A percentile compares a stretch with the other conserved stretches of the same genome.
Conservation (phyloP, 2,888 invertebrate species). For the Clostera curtula region DNA sequence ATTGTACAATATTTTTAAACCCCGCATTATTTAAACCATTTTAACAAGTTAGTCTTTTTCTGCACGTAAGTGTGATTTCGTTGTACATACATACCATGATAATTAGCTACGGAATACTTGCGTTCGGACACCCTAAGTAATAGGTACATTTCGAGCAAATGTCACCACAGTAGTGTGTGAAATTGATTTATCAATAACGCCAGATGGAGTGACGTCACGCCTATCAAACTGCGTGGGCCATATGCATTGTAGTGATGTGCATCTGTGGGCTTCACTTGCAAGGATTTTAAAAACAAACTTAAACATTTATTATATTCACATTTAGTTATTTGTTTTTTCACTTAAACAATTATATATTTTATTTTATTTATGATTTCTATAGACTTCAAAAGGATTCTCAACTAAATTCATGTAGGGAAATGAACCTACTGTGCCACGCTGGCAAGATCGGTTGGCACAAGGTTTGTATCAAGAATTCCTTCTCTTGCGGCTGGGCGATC, state of each 20-base stretch:
- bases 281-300: neutral
- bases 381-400: too few relatives aligned
- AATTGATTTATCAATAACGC: conserved; percentile 36
- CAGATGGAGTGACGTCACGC: conserved; percentile 38
- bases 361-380: too few relatives aligned
- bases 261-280: neutral
- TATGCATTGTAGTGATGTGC: conserved; percentile 10
- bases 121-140: neutral
- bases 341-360: conserved; percentile 6
- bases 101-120: conserved; percentile 1
- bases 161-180: conserved; percentile 20
- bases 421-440: too few relatives aligned
- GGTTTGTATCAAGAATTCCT: too few relatives aligned
- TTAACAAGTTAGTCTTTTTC: too few relatives aligned
- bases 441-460: too few relatives aligned
- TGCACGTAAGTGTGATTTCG: conserved; percentile 9
- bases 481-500: too few relatives aligned
- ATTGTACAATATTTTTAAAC: too few relatives aligned
- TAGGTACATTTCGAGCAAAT: too few relatives aligned
- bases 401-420: too few relatives aligned
- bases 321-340: too few relatives aligned
- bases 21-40: too few relatives aligned
- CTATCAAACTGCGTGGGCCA: conserved; percentile 12
- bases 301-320: neutral
- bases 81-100: conserved; percentile 14